Evolutionary conservation across 2,113 vertebrate species (phyloP).

Genomic region (Verasper variegatus): DNA sequence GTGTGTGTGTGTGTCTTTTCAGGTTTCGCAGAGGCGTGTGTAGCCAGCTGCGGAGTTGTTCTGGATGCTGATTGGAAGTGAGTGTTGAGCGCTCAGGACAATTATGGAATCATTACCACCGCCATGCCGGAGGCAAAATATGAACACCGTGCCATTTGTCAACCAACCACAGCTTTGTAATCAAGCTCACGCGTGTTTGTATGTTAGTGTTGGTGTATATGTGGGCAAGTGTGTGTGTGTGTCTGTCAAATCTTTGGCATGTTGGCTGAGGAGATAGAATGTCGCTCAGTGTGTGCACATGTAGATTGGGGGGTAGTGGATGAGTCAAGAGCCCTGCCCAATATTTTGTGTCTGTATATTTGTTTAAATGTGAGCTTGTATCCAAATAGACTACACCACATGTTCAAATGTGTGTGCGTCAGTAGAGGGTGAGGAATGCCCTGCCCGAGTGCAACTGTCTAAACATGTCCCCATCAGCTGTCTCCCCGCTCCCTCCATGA

Average conservation of each 20-base stretch:
- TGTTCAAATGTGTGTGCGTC: conserved; percentile 51
- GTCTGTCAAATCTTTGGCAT: conserved; percentile 52
- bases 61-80: conserved; percentile 80
- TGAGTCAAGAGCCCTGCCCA: conserved; percentile 56
- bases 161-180: conserved; percentile 74
- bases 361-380: conserved; percentile 49
- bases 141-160: conserved; percentile 77
- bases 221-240: conserved; percentile 4
- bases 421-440: conserved; percentile 78
- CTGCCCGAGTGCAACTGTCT: conserved; percentile 76
- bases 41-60: conserved; percentile 68
- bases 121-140: conserved; percentile 76
- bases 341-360: conserved; percentile 63
- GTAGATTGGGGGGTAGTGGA: conserved; percentile 50
- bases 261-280: conserved; percentile 74
- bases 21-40: conserved; percentile 58
- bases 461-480: conserved; percentile 85
- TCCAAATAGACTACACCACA: conserved; percentile 55
- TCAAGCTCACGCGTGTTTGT: conserved; percentile 73
- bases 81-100: conserved; percentile 76
- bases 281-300: conserved; percentile 68
- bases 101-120: conserved; percentile 80
- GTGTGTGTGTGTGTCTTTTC: conserved; percentile 28
- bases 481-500: conserved; percentile 66
- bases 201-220: conserved; percentile 38